A percentile compares a stretch with the other conserved stretches of the same genome.
Conservation (phyloP, 1,140 invertebrate genomes). For the Pseudomyrmex sp. region DNA sequence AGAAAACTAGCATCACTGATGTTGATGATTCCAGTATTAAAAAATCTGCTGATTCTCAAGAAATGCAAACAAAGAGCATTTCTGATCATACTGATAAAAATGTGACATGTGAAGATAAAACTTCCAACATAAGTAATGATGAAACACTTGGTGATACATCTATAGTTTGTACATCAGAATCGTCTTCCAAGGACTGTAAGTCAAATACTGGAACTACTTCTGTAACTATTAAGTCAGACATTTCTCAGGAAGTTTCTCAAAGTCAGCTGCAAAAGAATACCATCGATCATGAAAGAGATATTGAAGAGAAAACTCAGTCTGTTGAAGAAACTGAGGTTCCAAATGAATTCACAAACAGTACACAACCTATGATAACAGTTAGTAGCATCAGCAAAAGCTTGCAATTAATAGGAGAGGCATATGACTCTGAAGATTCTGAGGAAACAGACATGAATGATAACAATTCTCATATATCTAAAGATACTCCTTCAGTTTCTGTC, state of each 20-base stretch:
- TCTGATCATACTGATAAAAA: not conserved
- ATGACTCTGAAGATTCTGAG: slow-evolving; percentile 79
- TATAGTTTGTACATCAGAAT: not conserved
- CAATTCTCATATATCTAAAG: slow-evolving; percentile 24
- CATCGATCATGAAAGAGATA: not conserved
- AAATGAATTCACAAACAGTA: slow-evolving; percentile 8
- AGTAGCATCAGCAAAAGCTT: slow-evolving; percentile 74
- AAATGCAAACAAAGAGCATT: not conserved
- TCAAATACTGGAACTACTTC: slow-evolving; percentile 8
- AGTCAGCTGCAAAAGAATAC: not conserved
- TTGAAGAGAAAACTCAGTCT: not conserved
- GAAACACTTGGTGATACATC: not conserved
- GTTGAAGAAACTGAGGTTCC: not conserved
- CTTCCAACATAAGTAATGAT: not conserved
- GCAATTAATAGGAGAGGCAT: slow-evolving; percentile 78
- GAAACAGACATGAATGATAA: slow-evolving; percentile 58
- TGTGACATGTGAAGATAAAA: not conserved
- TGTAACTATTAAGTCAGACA: not conserved
- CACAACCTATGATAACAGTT: slow-evolving; percentile 41
- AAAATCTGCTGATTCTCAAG: not conserved
- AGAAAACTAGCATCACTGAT: not conserved
- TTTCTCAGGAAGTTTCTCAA: slow-evolving; percentile 1
- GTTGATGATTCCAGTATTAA: not conserved
- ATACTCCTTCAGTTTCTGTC: slow-evolving; percentile 29
- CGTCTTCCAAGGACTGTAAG: slow-evolving; percentile 35